A percentile compares a stretch with the other conserved stretches of the same genome.
phyloP scores from a whole-genome alignment of 2,888 invertebrate species.

The Drosophila picticornis region DNA sequence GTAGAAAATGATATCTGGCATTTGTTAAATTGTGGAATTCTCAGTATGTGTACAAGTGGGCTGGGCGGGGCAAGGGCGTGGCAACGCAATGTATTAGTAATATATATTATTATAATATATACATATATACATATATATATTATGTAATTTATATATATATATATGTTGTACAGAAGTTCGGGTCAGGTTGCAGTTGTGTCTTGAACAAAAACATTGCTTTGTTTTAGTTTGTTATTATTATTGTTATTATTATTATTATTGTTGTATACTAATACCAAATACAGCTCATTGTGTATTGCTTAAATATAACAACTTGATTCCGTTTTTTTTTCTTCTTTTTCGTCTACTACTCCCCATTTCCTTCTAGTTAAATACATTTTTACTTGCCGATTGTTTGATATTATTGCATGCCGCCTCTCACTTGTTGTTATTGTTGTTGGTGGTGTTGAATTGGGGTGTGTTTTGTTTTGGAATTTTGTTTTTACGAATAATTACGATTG shows the following conservation, averaged over 20 bases:
- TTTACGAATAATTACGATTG: slow-evolving; percentile 23
- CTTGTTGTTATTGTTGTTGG: slow-evolving; percentile 6
- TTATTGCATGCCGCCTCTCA: slow-evolving; percentile 27
- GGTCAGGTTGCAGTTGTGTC: background rate
- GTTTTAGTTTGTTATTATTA: slow-evolving; percentile 19
- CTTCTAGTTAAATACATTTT: slow-evolving; percentile 11
- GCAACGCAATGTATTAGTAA: background rate
- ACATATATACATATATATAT: background rate
- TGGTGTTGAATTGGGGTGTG: slow-evolving; percentile 1
- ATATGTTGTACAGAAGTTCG: slow-evolving; percentile 5
- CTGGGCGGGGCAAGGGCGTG: slow-evolving; percentile 4
- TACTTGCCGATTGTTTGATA: slow-evolving; percentile 16
- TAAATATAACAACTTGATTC: slow-evolving; percentile 20
- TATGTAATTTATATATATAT: background rate
- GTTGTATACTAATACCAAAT: slow-evolving; percentile 35
- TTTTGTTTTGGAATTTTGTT: slow-evolving; percentile 44
- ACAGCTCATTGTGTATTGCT: slow-evolving; percentile 42
- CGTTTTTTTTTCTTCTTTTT: background rate
- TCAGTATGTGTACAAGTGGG: background rate
- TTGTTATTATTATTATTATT: slow-evolving; percentile 12
- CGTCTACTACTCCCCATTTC: background rate
- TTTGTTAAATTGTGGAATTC: slow-evolving; percentile 38
- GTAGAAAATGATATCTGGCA: slow-evolving; percentile 40
- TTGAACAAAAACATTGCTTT: slow-evolving; percentile 28
- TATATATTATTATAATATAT: background rate